phyloP scores from a whole-genome alignment of 1,140 invertebrate genomes.

The Aphis gossypii region DNA sequence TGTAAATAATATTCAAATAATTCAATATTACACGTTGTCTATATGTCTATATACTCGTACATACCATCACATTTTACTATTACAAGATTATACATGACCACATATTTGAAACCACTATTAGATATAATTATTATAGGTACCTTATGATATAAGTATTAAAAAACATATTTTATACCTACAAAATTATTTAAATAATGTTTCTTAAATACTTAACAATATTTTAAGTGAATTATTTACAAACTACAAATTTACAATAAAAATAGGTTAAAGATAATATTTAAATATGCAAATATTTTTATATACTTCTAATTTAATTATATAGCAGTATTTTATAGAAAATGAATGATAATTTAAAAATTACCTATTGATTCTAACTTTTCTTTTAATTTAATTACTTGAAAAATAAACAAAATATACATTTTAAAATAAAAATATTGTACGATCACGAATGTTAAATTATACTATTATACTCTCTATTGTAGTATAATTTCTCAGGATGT shows the following conservation, averaged over 20 bases:
- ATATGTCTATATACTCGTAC: no score
- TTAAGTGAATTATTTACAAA: not conserved
- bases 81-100: not conserved
- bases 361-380: no score
- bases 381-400: no score
- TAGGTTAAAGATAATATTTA: not conserved
- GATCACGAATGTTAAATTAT: not conserved
- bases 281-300: no score
- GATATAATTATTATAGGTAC: not conserved
- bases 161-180: not conserved
- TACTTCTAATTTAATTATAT: no score
- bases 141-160: not conserved
- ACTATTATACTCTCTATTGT: not conserved
- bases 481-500: not conserved
- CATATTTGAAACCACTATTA: not conserved
- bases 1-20: not conserved
- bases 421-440: not conserved
- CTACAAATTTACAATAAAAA: not conserved
- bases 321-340: no score
- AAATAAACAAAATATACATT: no score
- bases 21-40: not conserved
- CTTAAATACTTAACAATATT: not conserved
- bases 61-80: not conserved
- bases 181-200: not conserved
- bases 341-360: no score